These are phyloP conservation scores for Mythimna albipuncta DNA, from an alignment of 2,888 invertebrate species.

Conservation along the genomic window DNA sequence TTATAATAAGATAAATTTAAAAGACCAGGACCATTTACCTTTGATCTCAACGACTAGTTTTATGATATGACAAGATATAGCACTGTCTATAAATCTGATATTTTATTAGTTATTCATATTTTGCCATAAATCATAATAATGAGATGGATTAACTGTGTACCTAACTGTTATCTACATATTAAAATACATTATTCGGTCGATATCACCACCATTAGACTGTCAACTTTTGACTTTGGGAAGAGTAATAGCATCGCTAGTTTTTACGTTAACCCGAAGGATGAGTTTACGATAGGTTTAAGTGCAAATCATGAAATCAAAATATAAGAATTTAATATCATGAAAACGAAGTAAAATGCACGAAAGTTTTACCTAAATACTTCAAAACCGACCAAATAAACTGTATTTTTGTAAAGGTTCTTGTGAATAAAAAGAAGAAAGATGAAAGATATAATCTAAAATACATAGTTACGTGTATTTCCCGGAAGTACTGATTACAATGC, in stretches of 20 bases:
- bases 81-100: background rate
- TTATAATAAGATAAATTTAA: background rate
- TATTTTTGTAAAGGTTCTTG: background rate
- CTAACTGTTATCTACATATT: conserved; percentile 22
- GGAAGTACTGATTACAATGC: background rate
- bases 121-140: conserved; percentile 31
- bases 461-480: background rate
- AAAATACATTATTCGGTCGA: conserved; percentile 23
- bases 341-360: background rate
- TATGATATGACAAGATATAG: no score
- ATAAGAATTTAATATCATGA: background rate
- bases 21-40: background rate
- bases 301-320: background rate
- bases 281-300: conserved; percentile 9
- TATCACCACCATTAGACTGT: conserved; percentile 28
- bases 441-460: no score
- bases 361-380: background rate
- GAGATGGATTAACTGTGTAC: conserved; percentile 3
- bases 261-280: conserved; percentile 10
- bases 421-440: background rate
- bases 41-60: background rate
- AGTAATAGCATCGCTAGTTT: conserved; percentile 21
- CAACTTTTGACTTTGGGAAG: conserved; percentile 14
- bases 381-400: background rate
- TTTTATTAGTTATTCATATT: conserved; percentile 2